These are phyloP conservation scores for Holacanthella duospinosa DNA, from an alignment of 2,888 invertebrate species.

Conservation along the genomic window DNA sequence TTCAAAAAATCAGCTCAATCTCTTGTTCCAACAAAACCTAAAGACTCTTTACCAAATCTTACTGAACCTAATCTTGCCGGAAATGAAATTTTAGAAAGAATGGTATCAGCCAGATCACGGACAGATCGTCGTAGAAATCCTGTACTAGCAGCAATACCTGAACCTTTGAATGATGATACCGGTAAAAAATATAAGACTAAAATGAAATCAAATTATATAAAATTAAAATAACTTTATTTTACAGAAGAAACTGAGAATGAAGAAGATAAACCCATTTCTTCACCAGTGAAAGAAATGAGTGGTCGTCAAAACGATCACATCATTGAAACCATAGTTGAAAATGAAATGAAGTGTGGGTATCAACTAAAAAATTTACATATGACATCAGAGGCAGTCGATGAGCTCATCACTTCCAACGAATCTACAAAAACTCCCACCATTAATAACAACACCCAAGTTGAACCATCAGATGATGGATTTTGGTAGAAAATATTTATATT, in stretches of 20 bases:
- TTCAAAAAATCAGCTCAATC: constrained; percentile 21
- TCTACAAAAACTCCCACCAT: too few relatives aligned
- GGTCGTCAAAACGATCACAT: not conserved
- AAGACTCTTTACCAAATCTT: constrained; percentile 5
- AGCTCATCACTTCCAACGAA: not conserved
- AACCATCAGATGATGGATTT: not conserved
- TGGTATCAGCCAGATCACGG: constrained; percentile 33
- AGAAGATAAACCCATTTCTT: too few relatives aligned
- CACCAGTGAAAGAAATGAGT: not conserved
- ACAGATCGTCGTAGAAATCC: constrained; percentile 18
- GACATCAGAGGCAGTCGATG: not conserved
- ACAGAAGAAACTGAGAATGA: too few relatives aligned
- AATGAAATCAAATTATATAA: too few relatives aligned
- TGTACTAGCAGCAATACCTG: constrained; percentile 34
- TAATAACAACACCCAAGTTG: not conserved
- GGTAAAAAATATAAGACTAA: too few relatives aligned
- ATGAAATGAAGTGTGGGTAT: not conserved
- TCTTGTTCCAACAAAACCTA: constrained; percentile 8
- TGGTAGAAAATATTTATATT: too few relatives aligned
- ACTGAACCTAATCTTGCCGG: constrained; percentile 26
- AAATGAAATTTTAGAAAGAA: constrained; percentile 35
- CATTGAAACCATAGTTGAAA: not conserved
- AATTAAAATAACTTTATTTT: too few relatives aligned
- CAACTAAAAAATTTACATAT: not conserved
- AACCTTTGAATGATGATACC: constrained; percentile 25